A percentile compares a stretch with the other conserved stretches of the same genome.
Conservation (phyloP, 2,888 invertebrate species). For the Sinelater perroti region DNA sequence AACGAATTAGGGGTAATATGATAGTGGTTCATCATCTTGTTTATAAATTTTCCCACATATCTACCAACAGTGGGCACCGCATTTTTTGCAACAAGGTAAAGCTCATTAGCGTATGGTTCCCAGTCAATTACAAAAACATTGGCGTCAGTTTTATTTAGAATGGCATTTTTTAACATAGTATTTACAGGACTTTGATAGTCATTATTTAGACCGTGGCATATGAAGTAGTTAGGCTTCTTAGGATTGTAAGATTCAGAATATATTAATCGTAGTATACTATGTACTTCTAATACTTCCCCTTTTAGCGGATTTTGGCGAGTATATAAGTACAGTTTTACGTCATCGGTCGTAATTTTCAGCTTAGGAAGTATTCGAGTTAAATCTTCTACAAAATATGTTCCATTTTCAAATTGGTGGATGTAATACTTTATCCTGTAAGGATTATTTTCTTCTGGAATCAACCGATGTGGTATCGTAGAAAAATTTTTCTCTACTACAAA, state of each 20-base stretch:
- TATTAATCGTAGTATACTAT: conserved; percentile 43
- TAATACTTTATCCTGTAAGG: conserved; percentile 23
- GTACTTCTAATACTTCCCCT: conserved; percentile 24
- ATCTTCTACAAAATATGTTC: conserved; percentile 31
- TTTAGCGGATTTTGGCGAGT: conserved; percentile 41
- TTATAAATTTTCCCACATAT: conserved; percentile 47
- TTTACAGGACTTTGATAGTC: conserved; percentile 45
- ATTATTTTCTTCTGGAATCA: conserved; percentile 19
- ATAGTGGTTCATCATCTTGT: conserved; percentile 40
- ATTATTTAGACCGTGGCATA: conserved; percentile 54
- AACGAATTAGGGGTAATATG: conserved; percentile 41
- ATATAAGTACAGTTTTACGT: conserved; percentile 47
- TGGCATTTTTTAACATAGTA: conserved; percentile 42
- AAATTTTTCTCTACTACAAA: too few species aligned
- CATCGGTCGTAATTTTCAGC: conserved; percentile 35
- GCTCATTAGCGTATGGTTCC: conserved; percentile 44
- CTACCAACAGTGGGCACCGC: conserved; percentile 47
- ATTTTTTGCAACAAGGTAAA: conserved; percentile 41
- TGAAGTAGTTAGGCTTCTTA: conserved; percentile 46
- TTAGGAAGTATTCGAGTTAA: conserved; percentile 13
- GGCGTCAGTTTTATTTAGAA: conserved; percentile 44
- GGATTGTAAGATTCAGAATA: conserved; percentile 43
- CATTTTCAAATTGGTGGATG: conserved; percentile 29
- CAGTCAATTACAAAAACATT: conserved; percentile 56
- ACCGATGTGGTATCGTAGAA: too few species aligned